Percentiles rank a stretch among this genome's conserved stretches.
Conservation (phyloP, 2,113 vertebrate species). For the Mesoclemmys tuberculata region DNA sequence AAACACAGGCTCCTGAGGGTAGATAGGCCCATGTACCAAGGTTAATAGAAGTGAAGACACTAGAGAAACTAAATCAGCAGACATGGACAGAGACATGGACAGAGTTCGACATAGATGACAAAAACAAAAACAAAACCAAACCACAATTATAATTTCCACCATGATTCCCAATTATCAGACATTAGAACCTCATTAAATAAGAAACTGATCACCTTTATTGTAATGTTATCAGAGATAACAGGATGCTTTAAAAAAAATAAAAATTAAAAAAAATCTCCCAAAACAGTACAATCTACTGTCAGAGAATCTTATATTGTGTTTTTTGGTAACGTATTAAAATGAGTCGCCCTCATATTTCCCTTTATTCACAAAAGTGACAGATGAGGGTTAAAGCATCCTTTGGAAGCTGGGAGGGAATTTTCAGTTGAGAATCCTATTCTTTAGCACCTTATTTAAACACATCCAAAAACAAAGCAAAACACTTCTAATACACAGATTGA, state of each 20-base stretch:
- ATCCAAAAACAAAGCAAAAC: neutral
- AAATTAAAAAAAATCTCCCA: neutral
- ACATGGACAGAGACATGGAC: neutral
- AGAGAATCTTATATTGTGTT: neutral
- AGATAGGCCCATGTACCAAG: neutral
- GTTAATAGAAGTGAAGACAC: neutral
- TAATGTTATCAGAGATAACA: neutral
- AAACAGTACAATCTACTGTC: neutral
- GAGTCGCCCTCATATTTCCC: neutral
- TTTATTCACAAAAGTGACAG: neutral
- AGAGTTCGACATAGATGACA: neutral
- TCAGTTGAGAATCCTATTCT: neutral
- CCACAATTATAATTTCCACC: neutral
- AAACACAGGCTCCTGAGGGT: neutral
- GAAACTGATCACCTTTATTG: neutral
- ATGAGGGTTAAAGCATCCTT: neutral
- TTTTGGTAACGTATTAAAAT: neutral
- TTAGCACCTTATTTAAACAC: neutral
- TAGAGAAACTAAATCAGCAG: neutral
- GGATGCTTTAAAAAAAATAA: neutral
- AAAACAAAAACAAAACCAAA: neutral
- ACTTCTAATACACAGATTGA: neutral
- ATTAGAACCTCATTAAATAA: neutral
- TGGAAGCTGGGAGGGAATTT: neutral
- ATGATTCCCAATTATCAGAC: neutral